Evolutionary conservation across 2,888 invertebrate species (phyloP), one percentile per base, ranked within the genome.

Genomic region (Eretmocerus hayati): DNA sequence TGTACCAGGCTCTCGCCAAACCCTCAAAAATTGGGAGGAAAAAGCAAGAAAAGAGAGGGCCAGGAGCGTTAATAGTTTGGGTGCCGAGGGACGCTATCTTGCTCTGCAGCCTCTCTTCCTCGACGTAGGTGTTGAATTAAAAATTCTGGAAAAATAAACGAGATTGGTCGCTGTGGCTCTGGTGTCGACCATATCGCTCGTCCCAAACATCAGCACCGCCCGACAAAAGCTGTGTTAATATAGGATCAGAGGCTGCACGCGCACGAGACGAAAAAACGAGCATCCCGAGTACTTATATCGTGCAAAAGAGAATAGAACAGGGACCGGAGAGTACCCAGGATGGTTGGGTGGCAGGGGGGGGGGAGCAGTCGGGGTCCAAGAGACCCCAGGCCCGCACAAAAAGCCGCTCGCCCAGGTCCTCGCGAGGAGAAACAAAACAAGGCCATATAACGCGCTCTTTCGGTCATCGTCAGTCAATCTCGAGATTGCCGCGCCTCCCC

Each of bases 401-500:
- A 47, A 15, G 9, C 4, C 26, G 26, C 6, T 6, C 26, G 26
- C 6, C 8, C 26, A 11, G 26, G 26, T 11, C 3, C n/a, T 6
- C 15, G 31, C 31, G 31, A 31, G n/a, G 35, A 13, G 20, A 40
- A 15, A 40, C 21, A 36, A 45, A 52, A 46, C 45, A 39, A 22
- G 47, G 46, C 47, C 20, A 37, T 32, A 50, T 32, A 35, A 43
- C 22, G 11, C 26, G 8, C 8, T 6, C 26, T 6, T 6, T 26
- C 26, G 26, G 49, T 45, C 49, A 49, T 49, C 48, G 40, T 40
- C 33, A 26, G 42, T 48, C 48, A 45, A 50, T 45, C 46, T 36
- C 42, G 15, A 3, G 22, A 16, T 13, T 9, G 11, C 11, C 11
- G 20, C 18, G 16, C 36, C 13, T 4, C n/a, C 21, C 26, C 8